These are phyloP conservation scores for Germaria angustata DNA, from an alignment of 2,888 invertebrate genomes.

Conservation along the genomic window DNA sequence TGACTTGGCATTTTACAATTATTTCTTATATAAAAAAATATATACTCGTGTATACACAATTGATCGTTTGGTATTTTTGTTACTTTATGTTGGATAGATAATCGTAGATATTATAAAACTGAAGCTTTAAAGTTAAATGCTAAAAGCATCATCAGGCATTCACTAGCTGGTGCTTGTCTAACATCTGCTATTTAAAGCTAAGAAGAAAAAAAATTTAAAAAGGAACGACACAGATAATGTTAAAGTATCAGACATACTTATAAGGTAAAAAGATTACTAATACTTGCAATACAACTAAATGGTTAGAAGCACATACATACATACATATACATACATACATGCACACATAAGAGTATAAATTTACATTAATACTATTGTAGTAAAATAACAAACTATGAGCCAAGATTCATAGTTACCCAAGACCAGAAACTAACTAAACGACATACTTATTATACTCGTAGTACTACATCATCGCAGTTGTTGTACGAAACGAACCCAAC, in stretches of 20 bases:
- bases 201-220: constrained; percentile 19
- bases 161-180: constrained; percentile 11
- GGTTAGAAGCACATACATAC: not conserved
- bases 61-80: constrained; percentile 50
- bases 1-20: constrained; percentile 33
- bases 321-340: not conserved
- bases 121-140: constrained; percentile 27
- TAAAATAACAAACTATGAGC: constrained; percentile 45
- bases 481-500: constrained; percentile 54
- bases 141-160: constrained; percentile 42
- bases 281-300: constrained; percentile 27
- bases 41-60: constrained; percentile 38
- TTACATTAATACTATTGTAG: constrained; percentile 51
- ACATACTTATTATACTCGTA: constrained; percentile 54
- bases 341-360: too few relatives aligned
- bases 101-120: constrained; percentile 7
- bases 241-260: constrained; percentile 32
- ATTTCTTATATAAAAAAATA: constrained; percentile 9
- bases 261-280: not conserved
- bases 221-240: constrained; percentile 33
- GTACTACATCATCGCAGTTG: constrained; percentile 55
- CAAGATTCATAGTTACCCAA: constrained; percentile 27
- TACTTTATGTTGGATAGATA: not conserved
- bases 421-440: constrained; percentile 38
- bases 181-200: constrained; percentile 43